Base-by-base conservation (phyloP, 2,113 vertebrate genomes). In the Tachysurus vachellii region DNA sequence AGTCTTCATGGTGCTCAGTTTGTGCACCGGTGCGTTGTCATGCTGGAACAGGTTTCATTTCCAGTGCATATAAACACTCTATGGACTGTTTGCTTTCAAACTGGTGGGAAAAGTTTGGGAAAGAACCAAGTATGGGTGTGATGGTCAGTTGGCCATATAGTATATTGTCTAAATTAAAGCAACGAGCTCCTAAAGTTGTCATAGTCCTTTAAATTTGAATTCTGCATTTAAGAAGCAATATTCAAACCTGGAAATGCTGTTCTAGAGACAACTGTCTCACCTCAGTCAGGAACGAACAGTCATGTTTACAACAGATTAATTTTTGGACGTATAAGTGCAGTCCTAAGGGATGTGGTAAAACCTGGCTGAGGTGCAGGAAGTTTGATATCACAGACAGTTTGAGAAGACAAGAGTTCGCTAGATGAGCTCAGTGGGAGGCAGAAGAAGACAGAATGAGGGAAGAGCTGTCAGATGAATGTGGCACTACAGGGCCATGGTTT, bases 351-450 rank as follows among this genome's bases (percentile, higher is more conserved):
- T 50, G 57, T 50, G 54, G 50, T 70, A 77, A 89, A 87, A 73
- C 59, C 68, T 64, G 53, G 82, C 59, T 44, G 16, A 82, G 83
- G 91, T 89, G 61, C 87, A 88, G 75, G 54, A 83, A 86, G 83
- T 89, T 92, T 89, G 28, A 54, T 90, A 88, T 92, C 90, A 89
- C 89, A 91, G 87, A 19, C 47, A 88, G 81, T 91, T 76, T 88
- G 68, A 86, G 21, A 83, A 82, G 87, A 93, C 91, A 75, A 92
- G 93, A 83, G 83, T 81, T 85, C 75, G 88, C 87, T 87, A 89
- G 88, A 76, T 28, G 83, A 81, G 85, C 87, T 71, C 85, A 87
- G 87, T 83, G 71, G 76, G 80, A 71, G 54, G 42, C 26, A 57
- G 80, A 62, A 86, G 21, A 61, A 26, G 53, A 88, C 47, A 71